A percentile compares a stretch with the other conserved stretches of the same genome.
phyloP scores from a whole-genome alignment of 2,113 vertebrate genomes.

The Anseranas semipalmata region DNA sequence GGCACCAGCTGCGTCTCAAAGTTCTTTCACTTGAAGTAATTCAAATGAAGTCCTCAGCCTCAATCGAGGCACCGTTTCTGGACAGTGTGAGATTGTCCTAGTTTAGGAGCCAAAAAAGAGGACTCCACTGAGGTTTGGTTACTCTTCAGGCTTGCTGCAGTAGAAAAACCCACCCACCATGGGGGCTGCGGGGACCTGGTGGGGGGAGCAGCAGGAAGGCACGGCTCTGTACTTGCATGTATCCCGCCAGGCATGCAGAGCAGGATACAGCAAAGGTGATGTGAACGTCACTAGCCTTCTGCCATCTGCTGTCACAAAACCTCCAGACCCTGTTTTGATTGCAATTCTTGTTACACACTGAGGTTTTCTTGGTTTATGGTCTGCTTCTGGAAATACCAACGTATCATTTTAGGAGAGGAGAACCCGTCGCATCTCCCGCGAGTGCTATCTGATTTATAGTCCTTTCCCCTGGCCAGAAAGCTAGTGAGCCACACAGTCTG shows the following conservation, averaged over 20 bases:
- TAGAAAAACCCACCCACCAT: neutral
- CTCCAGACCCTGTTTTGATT: neutral
- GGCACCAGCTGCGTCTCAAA: neutral
- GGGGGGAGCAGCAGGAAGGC: neutral
- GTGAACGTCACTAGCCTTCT: neutral
- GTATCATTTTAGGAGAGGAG: neutral
- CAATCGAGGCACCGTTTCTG: neutral
- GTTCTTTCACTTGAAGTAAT: neutral
- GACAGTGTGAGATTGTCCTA: neutral
- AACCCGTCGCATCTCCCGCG: accelerated
- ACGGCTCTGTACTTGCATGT: accelerated
- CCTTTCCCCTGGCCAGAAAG: neutral
- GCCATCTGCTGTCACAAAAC: neutral
- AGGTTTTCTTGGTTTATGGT: neutral
- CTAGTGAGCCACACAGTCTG: neutral
- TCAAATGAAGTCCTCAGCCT: neutral
- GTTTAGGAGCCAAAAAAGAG: neutral
- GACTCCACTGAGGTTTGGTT: neutral
- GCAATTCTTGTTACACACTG: neutral
- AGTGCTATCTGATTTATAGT: neutral
- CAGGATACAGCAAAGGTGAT: neutral
- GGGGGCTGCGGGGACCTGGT: neutral
- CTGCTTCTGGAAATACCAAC: neutral
- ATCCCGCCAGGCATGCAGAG: neutral
- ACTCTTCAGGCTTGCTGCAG: neutral